Evolutionary conservation across 2,797 vertebrate genomes (phyloP), one percentile per base, ranked within the genome.

Genomic region (Sebastes cheni): DNA sequence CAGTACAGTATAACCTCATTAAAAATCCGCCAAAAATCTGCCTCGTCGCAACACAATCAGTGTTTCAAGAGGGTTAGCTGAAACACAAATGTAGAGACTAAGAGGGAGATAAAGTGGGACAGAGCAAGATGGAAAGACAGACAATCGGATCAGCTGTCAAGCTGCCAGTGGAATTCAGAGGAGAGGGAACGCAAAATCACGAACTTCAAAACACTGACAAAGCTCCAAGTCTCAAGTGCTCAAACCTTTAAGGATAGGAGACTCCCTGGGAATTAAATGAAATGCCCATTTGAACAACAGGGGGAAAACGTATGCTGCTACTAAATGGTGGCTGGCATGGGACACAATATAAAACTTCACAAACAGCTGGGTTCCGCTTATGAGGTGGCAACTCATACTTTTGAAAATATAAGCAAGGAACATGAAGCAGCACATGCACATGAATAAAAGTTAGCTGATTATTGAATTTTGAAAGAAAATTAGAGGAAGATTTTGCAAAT

Each of bases 81-180:
- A 75, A 55, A 56, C 42, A 55, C 16, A 50, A 42, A 74, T 34
- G 64, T 0, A 52, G 20, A 36, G 13, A 55, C 34, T 2, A 14
- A 18, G 20, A 72, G 42, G 10, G 29, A 72, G 25, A 77, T 29
- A 58, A 59, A 67, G 58, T 65, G 32, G 69, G 56, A 46, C 50
- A 67, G 60, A 62, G 54, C 4, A 10, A 39, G 16, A 72, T 2
- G 12, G 25, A 56, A 36, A 77, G 56, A 72, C 8, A 32, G 32
- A 69, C 22, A 65, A 73, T 52, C 36, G 69, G 46, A 78, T 80
- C n/a, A 30, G 23, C 46, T 84, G 62, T 72, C 68, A 66, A 55
- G 77, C 0, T 79, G 34, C 7, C 27, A 61, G 59, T 69, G 20
- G 25, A 70, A 76, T 70, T 84, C 74, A 60, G 70, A 70, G 29